Conservation (phyloP, 2,888 invertebrate species). For the Drosophila neotestacea region DNA sequence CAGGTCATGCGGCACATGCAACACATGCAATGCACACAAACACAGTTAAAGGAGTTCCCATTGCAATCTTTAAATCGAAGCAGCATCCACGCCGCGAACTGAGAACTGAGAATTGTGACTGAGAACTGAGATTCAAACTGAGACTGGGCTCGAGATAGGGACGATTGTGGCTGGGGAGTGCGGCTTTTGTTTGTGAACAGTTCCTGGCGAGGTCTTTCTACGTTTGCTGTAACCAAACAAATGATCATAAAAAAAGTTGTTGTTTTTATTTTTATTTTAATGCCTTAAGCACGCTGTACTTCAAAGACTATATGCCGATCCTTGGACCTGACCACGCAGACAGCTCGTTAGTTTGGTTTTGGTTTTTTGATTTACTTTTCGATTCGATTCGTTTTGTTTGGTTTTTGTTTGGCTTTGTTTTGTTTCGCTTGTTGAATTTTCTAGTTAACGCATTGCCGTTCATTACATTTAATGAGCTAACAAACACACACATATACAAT, state of each 20-base stretch:
- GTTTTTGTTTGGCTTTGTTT: slow-evolving; percentile 33
- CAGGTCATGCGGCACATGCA: slow-evolving; percentile 60
- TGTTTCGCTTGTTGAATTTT: slow-evolving; percentile 55
- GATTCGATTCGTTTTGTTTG: slow-evolving; percentile 40
- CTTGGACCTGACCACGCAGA: slow-evolving; percentile 51
- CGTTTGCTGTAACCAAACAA: slow-evolving; percentile 77
- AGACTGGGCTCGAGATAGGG: slow-evolving; percentile 21
- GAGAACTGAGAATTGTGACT: slow-evolving; percentile 1
- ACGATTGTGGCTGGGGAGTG: slow-evolving; percentile 22
- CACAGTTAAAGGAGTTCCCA: slow-evolving; percentile 48
- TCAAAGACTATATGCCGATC: slow-evolving; percentile 69
- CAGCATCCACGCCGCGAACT: slow-evolving; percentile 44
- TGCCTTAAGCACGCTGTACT: slow-evolving; percentile 63
- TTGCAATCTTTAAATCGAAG: slow-evolving; percentile 27
- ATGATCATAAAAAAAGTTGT: slow-evolving; percentile 69
- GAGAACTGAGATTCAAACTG: slow-evolving; percentile 8
- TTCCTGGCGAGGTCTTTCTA: slow-evolving; percentile 63
- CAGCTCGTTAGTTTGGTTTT: slow-evolving; percentile 61
- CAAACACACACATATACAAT: slow-evolving; percentile 28
- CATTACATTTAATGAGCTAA: slow-evolving; percentile 66
- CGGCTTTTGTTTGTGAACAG: slow-evolving; percentile 64
- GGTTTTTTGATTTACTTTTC: slow-evolving; percentile 41
- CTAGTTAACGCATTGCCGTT: slow-evolving; percentile 64
- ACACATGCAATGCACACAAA: background rate
- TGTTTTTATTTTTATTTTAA: slow-evolving; percentile 40